Conservation (phyloP, 2,888 invertebrate species). For the Agrilus biguttatus region DNA sequence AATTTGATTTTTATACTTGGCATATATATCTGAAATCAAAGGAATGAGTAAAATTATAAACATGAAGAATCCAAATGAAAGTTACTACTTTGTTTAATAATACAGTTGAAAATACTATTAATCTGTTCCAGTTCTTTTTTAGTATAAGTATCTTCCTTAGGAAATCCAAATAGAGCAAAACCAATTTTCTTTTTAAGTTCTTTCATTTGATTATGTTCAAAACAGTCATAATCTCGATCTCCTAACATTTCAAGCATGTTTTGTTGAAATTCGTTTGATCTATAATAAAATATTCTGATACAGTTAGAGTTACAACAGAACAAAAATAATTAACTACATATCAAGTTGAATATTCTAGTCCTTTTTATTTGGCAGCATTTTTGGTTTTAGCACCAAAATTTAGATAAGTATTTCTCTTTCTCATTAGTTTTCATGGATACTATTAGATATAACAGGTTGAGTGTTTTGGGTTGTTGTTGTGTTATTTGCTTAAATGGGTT, state of each 20-base stretch:
- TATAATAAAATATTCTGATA: conserved; percentile 6
- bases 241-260: conserved; percentile 42
- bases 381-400: too few relatives aligned
- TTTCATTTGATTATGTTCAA: conserved; percentile 35
- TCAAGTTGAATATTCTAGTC: too few relatives aligned
- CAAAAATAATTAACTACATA: too few relatives aligned
- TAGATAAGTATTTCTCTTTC: too few relatives aligned
- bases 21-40: conserved; percentile 6
- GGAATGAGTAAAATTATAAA: neutral
- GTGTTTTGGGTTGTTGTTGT: too few relatives aligned
- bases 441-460: too few relatives aligned
- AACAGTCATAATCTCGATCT: conserved; percentile 39
- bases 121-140: conserved; percentile 16
- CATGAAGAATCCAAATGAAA: neutral
- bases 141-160: conserved; percentile 32
- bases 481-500: too few relatives aligned
- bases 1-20: conserved; percentile 9
- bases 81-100: conserved; percentile 12
- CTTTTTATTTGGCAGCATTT: too few relatives aligned
- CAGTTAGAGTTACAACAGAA: too few relatives aligned
- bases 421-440: too few relatives aligned
- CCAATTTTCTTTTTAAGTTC: conserved; percentile 39
- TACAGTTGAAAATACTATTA: conserved; percentile 15
- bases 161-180: conserved; percentile 40
- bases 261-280: conserved; percentile 32